A percentile compares a stretch with the other conserved stretches of the same genome.
phyloP scores from a whole-genome alignment of 2,888 invertebrate genomes.

The Lasiommata megera region DNA sequence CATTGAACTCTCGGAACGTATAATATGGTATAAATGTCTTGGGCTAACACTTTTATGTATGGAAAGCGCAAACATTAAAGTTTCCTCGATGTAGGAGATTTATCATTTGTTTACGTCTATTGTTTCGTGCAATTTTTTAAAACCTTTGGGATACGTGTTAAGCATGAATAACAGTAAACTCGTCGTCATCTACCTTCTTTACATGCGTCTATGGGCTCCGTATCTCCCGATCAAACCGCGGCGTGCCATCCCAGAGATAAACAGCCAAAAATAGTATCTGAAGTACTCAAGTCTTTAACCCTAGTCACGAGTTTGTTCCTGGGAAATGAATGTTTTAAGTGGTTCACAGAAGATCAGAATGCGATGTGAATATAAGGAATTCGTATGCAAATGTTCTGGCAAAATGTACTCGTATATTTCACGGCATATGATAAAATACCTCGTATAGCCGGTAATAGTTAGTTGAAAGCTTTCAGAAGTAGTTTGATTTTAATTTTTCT shows the following conservation, averaged over 20 bases:
- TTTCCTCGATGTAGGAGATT: conserved; percentile 27
- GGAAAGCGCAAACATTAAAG: conserved; percentile 24
- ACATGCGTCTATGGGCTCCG: conserved; percentile 48
- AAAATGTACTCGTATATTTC: too few species aligned
- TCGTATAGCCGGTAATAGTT: too few species aligned
- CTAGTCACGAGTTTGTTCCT: conserved; percentile 59
- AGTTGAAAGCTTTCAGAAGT: too few species aligned
- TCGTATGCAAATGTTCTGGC: conserved; percentile 21
- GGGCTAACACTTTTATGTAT: conserved; percentile 18
- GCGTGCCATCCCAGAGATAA: conserved; percentile 38
- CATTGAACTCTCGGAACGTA: conserved; percentile 60
- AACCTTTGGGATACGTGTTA: conserved; percentile 29
- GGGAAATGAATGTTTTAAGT: conserved; percentile 48
- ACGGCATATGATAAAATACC: too few species aligned
- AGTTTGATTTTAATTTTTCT: too few species aligned
- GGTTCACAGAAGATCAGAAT: conserved; percentile 49
- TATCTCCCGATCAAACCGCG: conserved; percentile 40
- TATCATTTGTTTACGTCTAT: conserved; percentile 21
- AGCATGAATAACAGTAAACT: conserved; percentile 48
- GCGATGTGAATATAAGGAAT: conserved; percentile 29
- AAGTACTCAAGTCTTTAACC: conserved; percentile 49
- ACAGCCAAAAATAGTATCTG: conserved; percentile 54
- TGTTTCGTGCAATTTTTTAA: conserved; percentile 21
- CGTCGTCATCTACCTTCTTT: conserved; percentile 43
- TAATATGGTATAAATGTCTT: conserved; percentile 21